Evolutionary conservation across 2,797 vertebrate species (phyloP), one percentile per base, ranked within the genome.

Genomic region (Thunnus albacares): DNA sequence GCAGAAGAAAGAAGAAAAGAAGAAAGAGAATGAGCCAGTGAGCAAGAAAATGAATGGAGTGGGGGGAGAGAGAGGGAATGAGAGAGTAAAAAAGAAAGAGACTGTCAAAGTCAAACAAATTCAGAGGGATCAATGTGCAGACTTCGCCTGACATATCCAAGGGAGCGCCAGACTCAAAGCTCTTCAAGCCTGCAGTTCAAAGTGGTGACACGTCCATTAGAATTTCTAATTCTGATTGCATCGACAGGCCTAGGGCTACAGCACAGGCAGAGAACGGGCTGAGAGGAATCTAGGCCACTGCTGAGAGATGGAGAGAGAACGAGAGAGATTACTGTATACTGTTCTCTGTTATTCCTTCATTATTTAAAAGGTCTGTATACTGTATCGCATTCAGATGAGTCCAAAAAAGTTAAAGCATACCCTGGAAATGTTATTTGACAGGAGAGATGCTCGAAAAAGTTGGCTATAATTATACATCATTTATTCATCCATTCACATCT

Each of bases 141-240:
- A 90, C 90, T 91, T 83, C 64, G 76, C 84, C 86, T 68, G 84
- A 84, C 82, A 62, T 82, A 90, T 93, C 89, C 88, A 87, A 91
- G 89, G 70, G 77, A 87, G 88, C 58, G 45, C 80, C 90, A 92
- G 89, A 91, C 93, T 92, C 87, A 88, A 89, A 93, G 90, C 86
- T 91, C 90, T 82, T 90, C 90, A 83, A 91, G 83, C 89, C 75
- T 45, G 24, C 77, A 94, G 94, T 95, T 95, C 94, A 95, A 95
- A 94, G 94, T 70, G 80, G 81, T 87, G 89, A 94, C 89, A 90
- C 77, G 81, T 88, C 88, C 83, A 90, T 95, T 92, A 88, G 92
- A 93, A 94, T 93, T 92, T 93, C 75, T 92, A 92, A 95, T 93
- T 91, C 86, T 84, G 90, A 94, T 90, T 74, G 69, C 93, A 93